These are phyloP conservation scores for Netelia virgata DNA, from an alignment of 2,888 invertebrate species.

Conservation along the genomic window DNA sequence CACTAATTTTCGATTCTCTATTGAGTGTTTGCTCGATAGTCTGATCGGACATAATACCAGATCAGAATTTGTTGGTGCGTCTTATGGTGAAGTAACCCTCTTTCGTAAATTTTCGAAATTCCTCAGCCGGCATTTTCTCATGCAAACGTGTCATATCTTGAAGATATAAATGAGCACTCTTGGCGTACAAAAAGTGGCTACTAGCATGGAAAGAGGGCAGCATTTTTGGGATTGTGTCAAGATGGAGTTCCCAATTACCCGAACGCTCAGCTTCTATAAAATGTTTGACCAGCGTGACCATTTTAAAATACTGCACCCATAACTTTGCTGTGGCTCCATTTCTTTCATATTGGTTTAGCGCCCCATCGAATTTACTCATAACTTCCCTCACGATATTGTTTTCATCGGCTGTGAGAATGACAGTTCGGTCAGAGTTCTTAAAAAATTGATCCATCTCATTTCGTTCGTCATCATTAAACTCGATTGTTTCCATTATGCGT, in stretches of 20 bases:
- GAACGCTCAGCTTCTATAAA: conserved; percentile 77
- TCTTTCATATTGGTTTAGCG: conserved; percentile 32
- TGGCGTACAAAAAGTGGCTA: conserved; percentile 81
- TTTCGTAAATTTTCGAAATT: conserved; percentile 71
- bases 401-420: conserved; percentile 21
- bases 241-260: conserved; percentile 77
- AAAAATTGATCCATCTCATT: conserved; percentile 45
- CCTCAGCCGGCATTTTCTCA: conserved; percentile 69
- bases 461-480: conserved; percentile 55
- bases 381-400: conserved; percentile 27
- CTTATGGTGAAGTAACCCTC: conserved; percentile 75
- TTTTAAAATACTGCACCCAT: conserved; percentile 75
- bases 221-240: conserved; percentile 75
- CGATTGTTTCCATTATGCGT: conserved; percentile 45
- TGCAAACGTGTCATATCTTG: conserved; percentile 80
- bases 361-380: conserved; percentile 59
- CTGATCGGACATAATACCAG: conserved; percentile 75
- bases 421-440: conserved; percentile 25
- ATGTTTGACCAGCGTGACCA: conserved; percentile 75
- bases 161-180: conserved; percentile 79
- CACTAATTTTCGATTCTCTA: conserved; percentile 74
- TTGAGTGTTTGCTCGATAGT: conserved; percentile 79
- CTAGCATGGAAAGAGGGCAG: conserved; percentile 80
- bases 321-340: conserved; percentile 70
- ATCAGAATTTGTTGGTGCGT: conserved; percentile 73